Evolutionary conservation across 2,888 invertebrate genomes (phyloP).

Genomic region (Lapara coniferarum): DNA sequence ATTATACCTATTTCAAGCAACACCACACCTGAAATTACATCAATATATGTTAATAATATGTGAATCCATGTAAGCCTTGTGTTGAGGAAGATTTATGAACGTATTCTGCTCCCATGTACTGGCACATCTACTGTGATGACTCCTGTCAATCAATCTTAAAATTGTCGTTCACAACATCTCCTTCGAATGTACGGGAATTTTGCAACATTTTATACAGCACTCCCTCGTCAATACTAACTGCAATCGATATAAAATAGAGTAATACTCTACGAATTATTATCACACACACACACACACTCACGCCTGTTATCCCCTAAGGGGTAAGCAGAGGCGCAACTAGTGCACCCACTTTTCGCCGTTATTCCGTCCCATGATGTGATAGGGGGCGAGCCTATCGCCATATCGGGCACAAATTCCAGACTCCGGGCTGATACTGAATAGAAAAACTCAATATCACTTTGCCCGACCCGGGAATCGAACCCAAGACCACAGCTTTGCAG

Average conservation of each 20-base stretch:
- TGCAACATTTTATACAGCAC: constrained; percentile 6
- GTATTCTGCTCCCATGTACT: constrained; percentile 62
- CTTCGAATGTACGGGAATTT: constrained; percentile 34
- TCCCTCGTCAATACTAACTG: neutral
- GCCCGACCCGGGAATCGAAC: no score
- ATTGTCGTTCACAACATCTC: constrained; percentile 57
- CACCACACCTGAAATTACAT: neutral
- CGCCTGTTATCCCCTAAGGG: no score
- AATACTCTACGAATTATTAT: no score
- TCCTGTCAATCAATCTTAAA: constrained; percentile 74
- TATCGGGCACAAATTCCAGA: no score
- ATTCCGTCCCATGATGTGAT: no score
- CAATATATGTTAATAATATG: neutral
- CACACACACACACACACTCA: no score
- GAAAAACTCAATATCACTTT: no score
- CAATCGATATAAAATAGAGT: neutral
- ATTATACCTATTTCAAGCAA: neutral
- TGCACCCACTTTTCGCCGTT: no score
- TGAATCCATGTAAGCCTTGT: constrained; percentile 55
- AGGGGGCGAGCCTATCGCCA: no score
- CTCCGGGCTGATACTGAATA: no score
- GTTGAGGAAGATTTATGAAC: constrained; percentile 71
- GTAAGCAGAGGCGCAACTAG: no score
- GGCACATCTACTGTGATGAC: constrained; percentile 67
- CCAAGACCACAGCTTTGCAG: no score